phyloP scores from a whole-genome alignment of 2,888 invertebrate species.

The Cheilosia urbana region DNA sequence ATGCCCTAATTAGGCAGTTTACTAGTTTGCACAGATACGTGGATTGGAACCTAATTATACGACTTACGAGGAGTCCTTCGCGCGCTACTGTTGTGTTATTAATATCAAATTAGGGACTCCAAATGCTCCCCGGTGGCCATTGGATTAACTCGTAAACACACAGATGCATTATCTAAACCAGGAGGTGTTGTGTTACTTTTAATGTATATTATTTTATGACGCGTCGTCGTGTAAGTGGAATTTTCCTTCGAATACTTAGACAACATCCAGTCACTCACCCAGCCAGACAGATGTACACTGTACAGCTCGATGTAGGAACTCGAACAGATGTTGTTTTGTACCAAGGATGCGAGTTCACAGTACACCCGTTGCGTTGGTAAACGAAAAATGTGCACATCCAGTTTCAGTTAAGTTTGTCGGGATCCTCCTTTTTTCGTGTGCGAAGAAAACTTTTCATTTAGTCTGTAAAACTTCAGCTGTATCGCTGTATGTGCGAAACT shows the following conservation, averaged over 20 bases:
- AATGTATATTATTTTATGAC: not conserved
- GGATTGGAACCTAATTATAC: conserved; percentile 53
- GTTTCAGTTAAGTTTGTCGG: not conserved
- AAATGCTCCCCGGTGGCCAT: not conserved
- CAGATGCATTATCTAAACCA: not conserved
- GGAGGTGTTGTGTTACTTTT: not conserved
- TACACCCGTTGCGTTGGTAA: not conserved
- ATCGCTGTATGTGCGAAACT: conserved; percentile 46
- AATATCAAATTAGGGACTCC: conserved; percentile 21
- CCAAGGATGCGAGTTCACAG: not conserved
- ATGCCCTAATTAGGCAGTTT: conserved; percentile 59
- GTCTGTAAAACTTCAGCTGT: conserved; percentile 45
- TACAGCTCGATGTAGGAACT: conserved; percentile 11
- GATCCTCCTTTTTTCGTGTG: not conserved
- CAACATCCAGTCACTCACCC: not conserved
- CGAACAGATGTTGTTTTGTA: conserved; percentile 19
- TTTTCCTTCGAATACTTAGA: not conserved
- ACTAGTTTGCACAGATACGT: conserved; percentile 59
- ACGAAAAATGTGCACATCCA: conserved; percentile 18
- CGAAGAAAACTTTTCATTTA: conserved; percentile 37
- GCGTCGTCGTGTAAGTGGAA: not conserved
- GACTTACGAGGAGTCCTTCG: conserved; percentile 8
- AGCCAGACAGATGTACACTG: not conserved
- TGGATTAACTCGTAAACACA: not conserved
- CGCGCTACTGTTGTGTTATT: not conserved